Evolutionary conservation across 2,113 vertebrate genomes (phyloP).

Genomic region (Penelope pileata): DNA sequence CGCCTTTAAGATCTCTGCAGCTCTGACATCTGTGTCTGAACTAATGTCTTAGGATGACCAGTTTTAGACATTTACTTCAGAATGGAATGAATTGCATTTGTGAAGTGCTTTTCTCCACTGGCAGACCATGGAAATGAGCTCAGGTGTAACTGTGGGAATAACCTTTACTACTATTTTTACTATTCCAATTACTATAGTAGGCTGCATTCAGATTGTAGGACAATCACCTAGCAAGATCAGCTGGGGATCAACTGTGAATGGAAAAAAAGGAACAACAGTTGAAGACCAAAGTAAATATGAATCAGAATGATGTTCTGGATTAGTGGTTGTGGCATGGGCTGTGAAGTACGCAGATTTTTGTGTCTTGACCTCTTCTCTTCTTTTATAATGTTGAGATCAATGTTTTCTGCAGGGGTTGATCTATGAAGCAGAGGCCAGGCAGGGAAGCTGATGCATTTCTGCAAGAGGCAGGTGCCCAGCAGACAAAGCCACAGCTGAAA

Average conservation of each 20-base stretch:
- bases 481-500: neutral
- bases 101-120: neutral
- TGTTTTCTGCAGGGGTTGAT: neutral
- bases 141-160: neutral
- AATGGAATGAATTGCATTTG: neutral
- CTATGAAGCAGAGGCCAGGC: neutral
- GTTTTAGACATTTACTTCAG: neutral
- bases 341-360: neutral
- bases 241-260: neutral
- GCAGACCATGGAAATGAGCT: neutral
- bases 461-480: neutral
- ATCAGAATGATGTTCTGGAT: neutral
- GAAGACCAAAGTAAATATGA: neutral
- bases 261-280: neutral
- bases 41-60: neutral
- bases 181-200: too few relatives aligned
- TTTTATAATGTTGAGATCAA: neutral
- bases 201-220: neutral
- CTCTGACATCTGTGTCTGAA: neutral
- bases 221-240: fast-evolving
- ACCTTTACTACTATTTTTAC: too few relatives aligned
- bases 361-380: neutral
- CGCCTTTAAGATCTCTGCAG: neutral
- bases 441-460: neutral
- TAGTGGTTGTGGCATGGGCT: neutral